Conservation (phyloP, 2,797 vertebrate genomes). For the Manis pentadactyla region DNA sequence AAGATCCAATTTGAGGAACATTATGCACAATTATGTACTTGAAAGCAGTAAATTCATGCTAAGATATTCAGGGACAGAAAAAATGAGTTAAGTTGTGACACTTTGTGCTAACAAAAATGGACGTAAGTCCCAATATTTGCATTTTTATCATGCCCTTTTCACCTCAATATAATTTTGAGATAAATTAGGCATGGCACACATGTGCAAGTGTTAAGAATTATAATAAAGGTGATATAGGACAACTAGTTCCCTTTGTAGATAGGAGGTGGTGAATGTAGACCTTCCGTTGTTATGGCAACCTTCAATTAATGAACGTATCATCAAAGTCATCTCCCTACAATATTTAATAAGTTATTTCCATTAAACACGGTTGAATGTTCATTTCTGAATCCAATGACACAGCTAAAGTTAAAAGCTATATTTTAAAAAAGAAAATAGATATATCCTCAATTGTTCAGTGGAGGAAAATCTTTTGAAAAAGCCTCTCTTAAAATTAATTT, state of each 20-base stretch:
- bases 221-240: slow-evolving; percentile 68
- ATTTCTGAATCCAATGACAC: slow-evolving; percentile 56
- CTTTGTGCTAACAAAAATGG: slow-evolving; percentile 5
- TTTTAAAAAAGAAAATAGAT: slow-evolving; percentile 56
- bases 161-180: slow-evolving; percentile 57
- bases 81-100: background rate
- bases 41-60: slow-evolving; percentile 6
- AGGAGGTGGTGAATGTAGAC: slow-evolving; percentile 54
- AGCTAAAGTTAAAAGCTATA: slow-evolving; percentile 10
- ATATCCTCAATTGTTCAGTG: background rate
- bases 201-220: slow-evolving; percentile 67
- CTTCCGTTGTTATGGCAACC: slow-evolving; percentile 84
- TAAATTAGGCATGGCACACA: slow-evolving; percentile 63
- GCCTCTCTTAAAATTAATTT: background rate
- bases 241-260: slow-evolving; percentile 73
- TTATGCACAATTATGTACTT: background rate
- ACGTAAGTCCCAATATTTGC: slow-evolving; percentile 35
- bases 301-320: slow-evolving; percentile 83
- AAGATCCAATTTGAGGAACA: background rate
- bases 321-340: slow-evolving; percentile 77
- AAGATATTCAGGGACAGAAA: background rate
- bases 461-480: slow-evolving; percentile 49
- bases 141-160: slow-evolving; percentile 70
- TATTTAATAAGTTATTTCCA: slow-evolving; percentile 70
- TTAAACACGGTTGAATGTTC: slow-evolving; percentile 65